Evolutionary conservation across 2,888 invertebrate genomes (phyloP), one percentile per base, ranked within the genome.

Genomic region (Orthosia gothica): DNA sequence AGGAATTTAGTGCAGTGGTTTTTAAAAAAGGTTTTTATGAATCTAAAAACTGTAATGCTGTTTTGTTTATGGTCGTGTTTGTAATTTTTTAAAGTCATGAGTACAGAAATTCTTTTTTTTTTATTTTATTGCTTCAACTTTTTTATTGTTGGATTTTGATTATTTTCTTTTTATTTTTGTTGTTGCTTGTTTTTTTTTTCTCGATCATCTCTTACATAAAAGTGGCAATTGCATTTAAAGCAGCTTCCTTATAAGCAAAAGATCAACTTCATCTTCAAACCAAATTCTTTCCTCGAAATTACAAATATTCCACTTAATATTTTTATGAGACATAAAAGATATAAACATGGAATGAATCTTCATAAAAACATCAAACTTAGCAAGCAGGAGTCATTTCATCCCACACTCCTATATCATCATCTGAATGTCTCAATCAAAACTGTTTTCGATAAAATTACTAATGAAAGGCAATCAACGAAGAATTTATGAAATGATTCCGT

Each of bases 391-490:
- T 57, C 55, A 50, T 72, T 72, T n/a, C 79, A 72, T 82, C 75
- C 71, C 66, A 75, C 79, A 74, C 59, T 72, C 62, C 57, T 49
- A 57, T 64, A 74, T 45, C 68, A 67, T 63, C 45, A 50, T 47
- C 20, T 65, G 23, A 82, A 82, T 72, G 83, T 75, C 78, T 79
- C 77, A 78, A 85, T 83, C 74, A 84, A 85, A 84, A 85, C 58
- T 72, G 76, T 76, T 77, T 76, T 73, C 66, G 67, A 78, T 75
- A 76, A 75, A 75, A 77, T 77, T 75, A 81, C 67, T 70, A 66
- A 82, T 74, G 79, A 81, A 74, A 76, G 61, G 75, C 81, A 85
- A 79, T 85, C 85, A 85, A 78, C 76, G 70, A 61, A 67, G 73
- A 79, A 79, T 76, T 77, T 85, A 81, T 81, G 76, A 79, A 83